Percentiles rank a stretch among this genome's conserved stretches.
Evolutionary conservation across 2,888 invertebrate genomes (phyloP).

Genomic region (Pollenia griseotomentosa): DNA sequence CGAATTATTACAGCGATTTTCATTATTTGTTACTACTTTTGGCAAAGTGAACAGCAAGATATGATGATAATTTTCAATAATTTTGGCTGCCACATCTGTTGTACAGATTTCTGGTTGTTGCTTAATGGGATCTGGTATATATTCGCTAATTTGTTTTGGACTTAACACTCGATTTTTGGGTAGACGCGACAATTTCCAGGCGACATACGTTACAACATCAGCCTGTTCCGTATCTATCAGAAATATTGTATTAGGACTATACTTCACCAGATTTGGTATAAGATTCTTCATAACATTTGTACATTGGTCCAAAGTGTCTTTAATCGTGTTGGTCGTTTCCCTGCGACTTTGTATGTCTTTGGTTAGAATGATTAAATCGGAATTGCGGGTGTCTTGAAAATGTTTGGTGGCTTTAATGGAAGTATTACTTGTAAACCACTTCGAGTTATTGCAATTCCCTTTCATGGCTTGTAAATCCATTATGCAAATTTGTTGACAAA

Average conservation of each 20-base stretch:
- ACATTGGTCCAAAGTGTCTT: conserved; percentile 23
- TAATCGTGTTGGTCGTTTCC: neutral
- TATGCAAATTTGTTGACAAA: conserved; percentile 59
- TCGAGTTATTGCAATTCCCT: neutral
- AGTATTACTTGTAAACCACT: neutral
- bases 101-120: neutral
- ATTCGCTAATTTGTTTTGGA: conserved; percentile 13
- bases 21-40: neutral
- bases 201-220: conserved; percentile 50
- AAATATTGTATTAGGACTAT: conserved; percentile 59
- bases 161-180: conserved; percentile 41
- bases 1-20: neutral
- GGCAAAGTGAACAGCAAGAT: conserved; percentile 9
- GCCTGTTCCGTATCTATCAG: conserved; percentile 55
- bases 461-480: conserved; percentile 43
- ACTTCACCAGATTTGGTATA: conserved; percentile 53
- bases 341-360: conserved; percentile 31
- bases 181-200: conserved; percentile 53
- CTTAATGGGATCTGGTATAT: neutral
- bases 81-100: conserved; percentile 33
- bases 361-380: conserved; percentile 58
- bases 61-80: conserved; percentile 34
- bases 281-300: conserved; percentile 43
- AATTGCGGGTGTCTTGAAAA: conserved; percentile 58
- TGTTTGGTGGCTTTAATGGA: conserved; percentile 50